A percentile compares a stretch with the other conserved stretches of the same genome.
These are phyloP conservation scores for Acipenser ruthenus DNA, from an alignment of 2,797 vertebrate species.

Conservation along the genomic window DNA sequence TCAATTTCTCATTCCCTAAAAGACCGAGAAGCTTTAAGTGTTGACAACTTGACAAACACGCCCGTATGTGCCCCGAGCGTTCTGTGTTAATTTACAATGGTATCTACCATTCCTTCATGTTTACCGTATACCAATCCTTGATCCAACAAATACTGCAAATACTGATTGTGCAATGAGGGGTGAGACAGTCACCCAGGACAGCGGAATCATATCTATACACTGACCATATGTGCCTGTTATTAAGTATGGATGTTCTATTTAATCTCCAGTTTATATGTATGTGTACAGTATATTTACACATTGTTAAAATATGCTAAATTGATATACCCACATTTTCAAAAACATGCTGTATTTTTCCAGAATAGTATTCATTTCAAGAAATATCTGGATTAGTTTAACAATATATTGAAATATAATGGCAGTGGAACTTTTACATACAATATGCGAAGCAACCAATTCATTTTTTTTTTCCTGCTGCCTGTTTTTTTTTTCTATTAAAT, in stretches of 20 bases:
- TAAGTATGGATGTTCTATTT: too few relatives aligned
- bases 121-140: not conserved
- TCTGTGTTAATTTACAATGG: slow-evolving; percentile 16
- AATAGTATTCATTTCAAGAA: too few relatives aligned
- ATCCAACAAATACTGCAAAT: slow-evolving; percentile 25
- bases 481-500: slow-evolving; percentile 70
- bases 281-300: too few relatives aligned
- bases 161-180: slow-evolving; percentile 32
- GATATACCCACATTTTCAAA: too few relatives aligned
- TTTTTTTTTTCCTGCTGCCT: slow-evolving; percentile 33
- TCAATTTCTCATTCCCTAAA: slow-evolving; percentile 4
- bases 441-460: slow-evolving; percentile 14
- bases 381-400: too few relatives aligned
- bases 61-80: slow-evolving; percentile 34
- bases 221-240: too few relatives aligned
- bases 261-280: too few relatives aligned
- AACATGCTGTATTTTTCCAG: too few relatives aligned
- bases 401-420: too few relatives aligned
- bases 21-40: slow-evolving; percentile 24
- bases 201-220: not conserved
- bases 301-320: too few relatives aligned
- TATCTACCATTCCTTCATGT: not conserved
- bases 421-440: too few relatives aligned
- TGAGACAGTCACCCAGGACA: slow-evolving; percentile 21
- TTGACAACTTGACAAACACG: slow-evolving; percentile 28